These are phyloP conservation scores for Typhlichthys subterraneus DNA, from an alignment of 2,797 vertebrate species.

Conservation along the genomic window DNA sequence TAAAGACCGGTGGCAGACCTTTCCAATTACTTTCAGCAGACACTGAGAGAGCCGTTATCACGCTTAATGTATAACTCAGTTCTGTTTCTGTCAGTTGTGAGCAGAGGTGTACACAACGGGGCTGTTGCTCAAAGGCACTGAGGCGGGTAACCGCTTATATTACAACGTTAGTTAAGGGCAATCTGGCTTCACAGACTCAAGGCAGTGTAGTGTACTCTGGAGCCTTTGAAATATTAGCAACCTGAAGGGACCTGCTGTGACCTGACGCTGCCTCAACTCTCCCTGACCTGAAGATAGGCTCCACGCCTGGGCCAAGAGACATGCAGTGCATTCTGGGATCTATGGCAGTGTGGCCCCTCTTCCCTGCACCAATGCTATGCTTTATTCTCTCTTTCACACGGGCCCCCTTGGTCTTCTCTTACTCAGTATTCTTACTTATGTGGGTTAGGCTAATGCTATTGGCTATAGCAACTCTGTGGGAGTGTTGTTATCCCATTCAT, in stretches of 20 bases:
- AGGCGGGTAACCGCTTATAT: not conserved
- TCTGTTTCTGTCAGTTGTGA: not conserved
- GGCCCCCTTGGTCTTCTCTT: too few relatives aligned
- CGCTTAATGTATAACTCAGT: too few relatives aligned
- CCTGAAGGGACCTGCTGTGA: not conserved
- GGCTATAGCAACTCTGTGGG: too few relatives aligned
- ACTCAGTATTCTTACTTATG: too few relatives aligned
- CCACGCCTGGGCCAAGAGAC: not conserved
- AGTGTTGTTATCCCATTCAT: too few relatives aligned
- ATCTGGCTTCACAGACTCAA: not conserved
- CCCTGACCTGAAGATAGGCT: not conserved
- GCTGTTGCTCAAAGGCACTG: not conserved
- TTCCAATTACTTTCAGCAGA: too few relatives aligned
- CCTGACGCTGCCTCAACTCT: not conserved
- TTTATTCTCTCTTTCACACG: not conserved
- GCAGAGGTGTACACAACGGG: not conserved
- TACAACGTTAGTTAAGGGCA: too few relatives aligned
- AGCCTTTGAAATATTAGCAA: not conserved
- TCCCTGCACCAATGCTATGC: not conserved
- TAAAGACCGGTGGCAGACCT: too few relatives aligned
- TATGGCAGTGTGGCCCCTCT: not conserved
- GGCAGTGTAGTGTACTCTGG: not conserved
- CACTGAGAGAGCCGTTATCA: too few relatives aligned
- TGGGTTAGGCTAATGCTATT: too few relatives aligned
- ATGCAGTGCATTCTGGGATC: slow-evolving; percentile 5